phyloP scores from a whole-genome alignment of 2,797 vertebrate species.

The Miichthys miiuy region DNA sequence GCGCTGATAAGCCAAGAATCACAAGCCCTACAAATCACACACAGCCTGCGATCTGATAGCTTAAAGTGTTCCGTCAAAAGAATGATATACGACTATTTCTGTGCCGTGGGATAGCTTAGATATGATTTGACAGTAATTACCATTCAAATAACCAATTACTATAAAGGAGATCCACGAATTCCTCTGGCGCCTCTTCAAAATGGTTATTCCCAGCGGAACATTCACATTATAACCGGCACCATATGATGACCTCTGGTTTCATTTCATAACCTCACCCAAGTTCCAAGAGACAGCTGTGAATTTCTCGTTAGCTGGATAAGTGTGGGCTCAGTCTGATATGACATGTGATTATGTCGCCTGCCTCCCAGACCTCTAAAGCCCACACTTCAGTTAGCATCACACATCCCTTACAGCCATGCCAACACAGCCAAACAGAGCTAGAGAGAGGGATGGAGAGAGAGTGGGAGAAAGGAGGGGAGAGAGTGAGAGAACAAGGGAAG shows the following conservation, averaged over 20 bases:
- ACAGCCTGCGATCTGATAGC: constrained; percentile 53
- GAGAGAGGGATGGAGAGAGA: constrained; percentile 26
- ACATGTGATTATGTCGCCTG: constrained; percentile 74
- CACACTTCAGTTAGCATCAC: constrained; percentile 79
- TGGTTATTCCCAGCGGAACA: constrained; percentile 67
- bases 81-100: constrained; percentile 52
- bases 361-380: constrained; percentile 66
- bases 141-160: constrained; percentile 80
- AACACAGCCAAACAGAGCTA: constrained; percentile 38
- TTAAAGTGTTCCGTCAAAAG: constrained; percentile 63
- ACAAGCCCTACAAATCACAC: constrained; percentile 66
- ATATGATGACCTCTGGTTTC: constrained; percentile 79
- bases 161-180: constrained; percentile 69
- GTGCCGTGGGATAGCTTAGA: constrained; percentile 53
- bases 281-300: constrained; percentile 72
- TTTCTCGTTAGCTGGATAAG: constrained; percentile 75
- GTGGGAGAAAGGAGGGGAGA: constrained; percentile 57
- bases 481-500: constrained; percentile 48
- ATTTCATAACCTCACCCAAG: constrained; percentile 67
- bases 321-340: constrained; percentile 71
- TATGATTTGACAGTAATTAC: constrained; percentile 76
- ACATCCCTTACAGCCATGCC: constrained; percentile 57
- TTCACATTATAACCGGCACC: constrained; percentile 69
- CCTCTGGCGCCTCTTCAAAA: constrained; percentile 72
- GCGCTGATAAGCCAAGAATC: constrained; percentile 61